Conservation (phyloP, 2,888 invertebrate species). For the Taphrorychus bicolor region DNA sequence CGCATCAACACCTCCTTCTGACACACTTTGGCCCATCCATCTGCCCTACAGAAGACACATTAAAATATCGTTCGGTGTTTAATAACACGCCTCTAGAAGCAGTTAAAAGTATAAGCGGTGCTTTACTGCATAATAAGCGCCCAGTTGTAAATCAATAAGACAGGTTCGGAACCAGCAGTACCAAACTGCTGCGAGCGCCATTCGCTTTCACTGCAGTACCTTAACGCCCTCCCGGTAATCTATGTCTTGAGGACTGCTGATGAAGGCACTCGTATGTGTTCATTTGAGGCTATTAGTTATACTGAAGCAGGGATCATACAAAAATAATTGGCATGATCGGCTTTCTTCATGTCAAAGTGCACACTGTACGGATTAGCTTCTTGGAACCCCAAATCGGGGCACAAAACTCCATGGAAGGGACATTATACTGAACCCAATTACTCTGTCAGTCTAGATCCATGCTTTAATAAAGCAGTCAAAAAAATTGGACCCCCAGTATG, state of each 20-base stretch:
- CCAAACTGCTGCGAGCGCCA: slow-evolving; percentile 8
- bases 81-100: slow-evolving; percentile 56
- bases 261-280: slow-evolving; percentile 44
- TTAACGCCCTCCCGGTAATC: background rate
- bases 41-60: slow-evolving; percentile 54
- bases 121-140: slow-evolving; percentile 57
- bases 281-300: slow-evolving; percentile 52
- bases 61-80: slow-evolving; percentile 59
- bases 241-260: slow-evolving; percentile 30
- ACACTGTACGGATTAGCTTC: background rate
- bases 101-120: slow-evolving; percentile 56
- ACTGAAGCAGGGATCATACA: slow-evolving; percentile 42
- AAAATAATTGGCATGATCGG: slow-evolving; percentile 38
- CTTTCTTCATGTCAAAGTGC: slow-evolving; percentile 24
- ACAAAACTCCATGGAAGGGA: no score
- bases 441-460: slow-evolving; percentile 8
- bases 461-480: slow-evolving; percentile 21
- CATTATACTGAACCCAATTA: slow-evolving; percentile 20
- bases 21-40: slow-evolving; percentile 54
- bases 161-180: slow-evolving; percentile 45
- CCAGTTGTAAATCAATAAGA: slow-evolving; percentile 57
- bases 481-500: slow-evolving; percentile 17
- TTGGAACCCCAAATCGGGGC: no score
- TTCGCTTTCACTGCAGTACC: slow-evolving; percentile 1
- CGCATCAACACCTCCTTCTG: slow-evolving; percentile 52